A percentile compares a stretch with the other conserved stretches of the same genome.
Conservation (phyloP, 2,797 vertebrate species). For the Brachymystax lenok region DNA sequence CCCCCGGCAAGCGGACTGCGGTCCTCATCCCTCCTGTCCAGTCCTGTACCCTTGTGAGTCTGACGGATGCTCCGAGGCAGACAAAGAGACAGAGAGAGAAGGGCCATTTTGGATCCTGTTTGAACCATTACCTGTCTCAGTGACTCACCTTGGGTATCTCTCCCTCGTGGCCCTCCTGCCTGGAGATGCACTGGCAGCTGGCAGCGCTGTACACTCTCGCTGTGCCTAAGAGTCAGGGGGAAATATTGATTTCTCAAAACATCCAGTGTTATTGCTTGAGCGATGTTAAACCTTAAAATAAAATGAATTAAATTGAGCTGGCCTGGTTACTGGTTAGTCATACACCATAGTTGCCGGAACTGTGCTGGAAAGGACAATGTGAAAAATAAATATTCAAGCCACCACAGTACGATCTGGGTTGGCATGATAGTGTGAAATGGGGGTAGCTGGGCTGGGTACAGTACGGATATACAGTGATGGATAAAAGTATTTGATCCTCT, state of each 20-base stretch:
- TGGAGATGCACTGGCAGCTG: conserved; percentile 83
- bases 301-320: neutral
- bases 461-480: neutral
- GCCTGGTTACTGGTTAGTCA: neutral
- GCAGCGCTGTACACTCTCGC: conserved; percentile 82
- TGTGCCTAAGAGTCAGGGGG: conserved; percentile 74
- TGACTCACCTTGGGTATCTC: conserved; percentile 90
- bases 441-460: neutral
- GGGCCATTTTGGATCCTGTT: neutral
- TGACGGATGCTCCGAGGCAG: neutral
- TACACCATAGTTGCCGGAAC: neutral
- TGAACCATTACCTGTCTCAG: neutral
- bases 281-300: neutral
- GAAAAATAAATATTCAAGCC: neutral
- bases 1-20: conserved; percentile 21
- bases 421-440: neutral
- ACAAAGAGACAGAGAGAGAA: neutral
- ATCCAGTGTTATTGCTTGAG: neutral
- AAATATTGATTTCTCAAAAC: neutral
- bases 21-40: neutral
- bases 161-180: conserved; percentile 86
- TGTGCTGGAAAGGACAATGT: neutral
- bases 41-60: conserved; percentile 1
- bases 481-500: too few species aligned
- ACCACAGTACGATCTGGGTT: neutral